Evolutionary conservation across 2,797 vertebrate genomes (phyloP).

Genomic region (Ctenopoma kingsleyae): DNA sequence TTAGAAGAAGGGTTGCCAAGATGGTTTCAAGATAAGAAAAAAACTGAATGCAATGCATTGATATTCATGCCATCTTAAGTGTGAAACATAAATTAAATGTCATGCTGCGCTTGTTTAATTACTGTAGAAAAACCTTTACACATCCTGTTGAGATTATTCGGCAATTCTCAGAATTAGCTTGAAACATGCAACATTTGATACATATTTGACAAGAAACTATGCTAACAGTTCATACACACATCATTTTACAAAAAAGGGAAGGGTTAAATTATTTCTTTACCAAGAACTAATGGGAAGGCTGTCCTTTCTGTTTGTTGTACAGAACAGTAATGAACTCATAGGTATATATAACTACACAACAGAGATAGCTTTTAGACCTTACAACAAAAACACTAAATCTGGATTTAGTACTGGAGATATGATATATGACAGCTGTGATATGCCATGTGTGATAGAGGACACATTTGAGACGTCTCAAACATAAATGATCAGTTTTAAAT

Average conservation of each 20-base stretch:
- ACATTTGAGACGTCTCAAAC: constrained; percentile 29
- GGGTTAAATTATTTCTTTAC: not conserved
- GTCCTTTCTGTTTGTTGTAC: not conserved
- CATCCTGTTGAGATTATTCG: not conserved
- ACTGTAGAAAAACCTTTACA: not conserved
- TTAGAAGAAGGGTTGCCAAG: no score
- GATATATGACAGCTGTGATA: constrained; percentile 9
- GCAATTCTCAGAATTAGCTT: not conserved
- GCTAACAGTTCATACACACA: not conserved
- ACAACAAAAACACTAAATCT: constrained; percentile 12
- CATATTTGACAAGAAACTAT: not conserved
- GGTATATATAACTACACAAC: not conserved
- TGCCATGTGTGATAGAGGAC: constrained; percentile 16
- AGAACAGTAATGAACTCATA: not conserved
- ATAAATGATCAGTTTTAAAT: constrained; percentile 49
- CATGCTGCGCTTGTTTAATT: not conserved
- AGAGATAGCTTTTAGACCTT: not conserved
- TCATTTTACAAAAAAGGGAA: not conserved
- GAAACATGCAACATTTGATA: constrained; percentile 1
- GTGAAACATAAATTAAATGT: not conserved
- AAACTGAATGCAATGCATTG: not conserved
- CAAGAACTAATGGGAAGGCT: no score
- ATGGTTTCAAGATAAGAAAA: not conserved
- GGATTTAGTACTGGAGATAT: not conserved
- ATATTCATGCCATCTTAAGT: constrained; percentile 15